phyloP scores from a whole-genome alignment of 2,113 vertebrate species.

The Dicerorhinus sumatrensis region DNA sequence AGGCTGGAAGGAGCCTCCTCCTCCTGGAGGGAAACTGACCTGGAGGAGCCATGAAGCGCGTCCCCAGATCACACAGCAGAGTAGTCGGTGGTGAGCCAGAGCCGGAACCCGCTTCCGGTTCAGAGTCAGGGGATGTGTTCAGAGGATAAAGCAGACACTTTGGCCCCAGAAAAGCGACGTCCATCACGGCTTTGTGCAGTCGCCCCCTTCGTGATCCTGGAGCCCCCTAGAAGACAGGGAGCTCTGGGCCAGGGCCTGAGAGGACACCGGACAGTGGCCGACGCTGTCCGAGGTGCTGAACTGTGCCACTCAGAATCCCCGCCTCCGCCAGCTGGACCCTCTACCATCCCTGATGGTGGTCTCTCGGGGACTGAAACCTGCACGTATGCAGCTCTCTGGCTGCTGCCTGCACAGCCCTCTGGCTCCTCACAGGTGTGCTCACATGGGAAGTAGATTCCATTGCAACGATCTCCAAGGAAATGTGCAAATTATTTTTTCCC shows the following conservation, averaged over 20 bases:
- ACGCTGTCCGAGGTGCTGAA: background rate
- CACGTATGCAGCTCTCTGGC: too few relatives aligned
- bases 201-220: background rate
- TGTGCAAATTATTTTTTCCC: background rate
- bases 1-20: background rate
- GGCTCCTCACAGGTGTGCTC: background rate
- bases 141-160: background rate
- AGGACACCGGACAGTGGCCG: fast-evolving
- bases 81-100: too few relatives aligned
- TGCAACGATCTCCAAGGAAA: too few relatives aligned
- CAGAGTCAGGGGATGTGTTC: background rate
- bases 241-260: fast-evolving
- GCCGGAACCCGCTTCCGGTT: background rate
- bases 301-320: fast-evolving
- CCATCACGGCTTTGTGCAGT: background rate
- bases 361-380: too few relatives aligned
- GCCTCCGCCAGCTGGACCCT: background rate
- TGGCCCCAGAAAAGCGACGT: background rate
- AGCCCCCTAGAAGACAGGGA: background rate
- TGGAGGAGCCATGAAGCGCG: too few relatives aligned
- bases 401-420: background rate
- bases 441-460: background rate
- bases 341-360: fast-evolving
- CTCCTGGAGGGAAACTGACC: background rate
- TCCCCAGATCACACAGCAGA: background rate